Percentiles rank a stretch among this genome's conserved stretches.
Evolutionary conservation across 2,888 invertebrate genomes (phyloP).

Genomic region (Eilema caniola): DNA sequence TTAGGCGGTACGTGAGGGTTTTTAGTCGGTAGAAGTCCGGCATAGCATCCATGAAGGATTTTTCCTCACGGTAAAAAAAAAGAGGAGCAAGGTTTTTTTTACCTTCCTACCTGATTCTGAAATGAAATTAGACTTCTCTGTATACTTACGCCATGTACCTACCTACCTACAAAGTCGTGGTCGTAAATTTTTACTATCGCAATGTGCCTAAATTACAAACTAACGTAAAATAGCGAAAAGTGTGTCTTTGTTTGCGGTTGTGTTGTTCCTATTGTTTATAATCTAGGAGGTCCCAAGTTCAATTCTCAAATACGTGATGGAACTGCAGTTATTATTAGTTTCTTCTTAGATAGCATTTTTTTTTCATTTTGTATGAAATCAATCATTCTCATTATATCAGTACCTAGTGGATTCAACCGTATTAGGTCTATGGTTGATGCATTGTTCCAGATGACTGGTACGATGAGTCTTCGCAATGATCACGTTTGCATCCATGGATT

Average conservation of each 20-base stretch:
- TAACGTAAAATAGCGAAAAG: background rate
- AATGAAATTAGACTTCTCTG: too few relatives aligned
- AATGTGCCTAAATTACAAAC: constrained; percentile 11
- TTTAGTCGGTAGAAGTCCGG: too few relatives aligned
- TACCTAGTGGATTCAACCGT: too few relatives aligned
- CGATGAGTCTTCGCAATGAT: too few relatives aligned
- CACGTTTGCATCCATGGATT: too few relatives aligned
- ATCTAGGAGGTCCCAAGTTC: constrained; percentile 21
- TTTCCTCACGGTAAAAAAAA: too few relatives aligned
- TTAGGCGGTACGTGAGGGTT: too few relatives aligned
- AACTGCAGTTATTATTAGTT: background rate
- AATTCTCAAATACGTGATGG: constrained; percentile 11
- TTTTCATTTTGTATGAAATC: background rate
- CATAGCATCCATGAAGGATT: too few relatives aligned
- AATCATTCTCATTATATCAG: background rate
- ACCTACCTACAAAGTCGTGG: background rate
- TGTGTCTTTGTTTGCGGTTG: background rate
- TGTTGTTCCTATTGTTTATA: constrained; percentile 5
- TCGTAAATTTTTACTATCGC: background rate
- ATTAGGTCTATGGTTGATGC: too few relatives aligned
- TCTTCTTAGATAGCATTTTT: background rate
- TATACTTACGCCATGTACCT: background rate
- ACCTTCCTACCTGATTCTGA: too few relatives aligned
- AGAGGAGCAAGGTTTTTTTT: too few relatives aligned
- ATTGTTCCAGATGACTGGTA: too few relatives aligned